Evolutionary conservation across 2,888 invertebrate genomes (phyloP).

Genomic region (Capitulum mitella): DNA sequence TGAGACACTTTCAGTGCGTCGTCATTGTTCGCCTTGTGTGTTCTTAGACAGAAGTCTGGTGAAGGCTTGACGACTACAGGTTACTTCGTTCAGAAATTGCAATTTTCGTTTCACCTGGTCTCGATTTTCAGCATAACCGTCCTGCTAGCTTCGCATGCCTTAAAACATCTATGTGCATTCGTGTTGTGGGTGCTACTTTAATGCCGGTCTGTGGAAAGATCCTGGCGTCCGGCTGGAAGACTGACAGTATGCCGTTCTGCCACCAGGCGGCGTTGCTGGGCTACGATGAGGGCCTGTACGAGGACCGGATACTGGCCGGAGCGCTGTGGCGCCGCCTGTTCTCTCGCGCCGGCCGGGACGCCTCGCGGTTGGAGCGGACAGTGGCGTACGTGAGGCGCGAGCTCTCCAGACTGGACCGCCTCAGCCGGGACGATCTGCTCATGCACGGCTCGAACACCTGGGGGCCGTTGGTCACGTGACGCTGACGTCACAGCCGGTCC

Average conservation of each 20-base stretch:
- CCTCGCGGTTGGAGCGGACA: constrained; percentile 29
- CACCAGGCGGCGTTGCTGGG: constrained; percentile 74
- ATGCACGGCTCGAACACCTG: neutral
- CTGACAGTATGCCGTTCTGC: constrained; percentile 27
- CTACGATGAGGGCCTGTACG: constrained; percentile 78
- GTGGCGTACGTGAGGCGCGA: constrained; percentile 28
- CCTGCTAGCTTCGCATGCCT: too few relatives aligned
- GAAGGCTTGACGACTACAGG: too few relatives aligned
- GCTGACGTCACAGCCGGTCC: neutral
- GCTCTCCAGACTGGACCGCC: neutral
- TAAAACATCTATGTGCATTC: too few relatives aligned
- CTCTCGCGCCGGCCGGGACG: constrained; percentile 31
- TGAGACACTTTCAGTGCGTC: too few relatives aligned
- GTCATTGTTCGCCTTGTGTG: too few relatives aligned
- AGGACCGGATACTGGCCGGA: constrained; percentile 65
- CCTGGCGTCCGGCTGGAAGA: too few relatives aligned
- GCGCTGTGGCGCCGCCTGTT: constrained; percentile 81
- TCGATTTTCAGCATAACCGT: too few relatives aligned
- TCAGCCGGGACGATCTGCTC: neutral
- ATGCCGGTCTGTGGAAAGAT: too few relatives aligned
- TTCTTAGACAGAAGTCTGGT: too few relatives aligned
- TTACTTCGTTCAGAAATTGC: too few relatives aligned
- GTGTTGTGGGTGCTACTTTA: too few relatives aligned
- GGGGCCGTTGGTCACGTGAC: neutral
- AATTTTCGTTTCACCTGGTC: too few relatives aligned